Conservation (phyloP, 2,888 invertebrate genomes). For the Didymodactylos carnosus region DNA sequence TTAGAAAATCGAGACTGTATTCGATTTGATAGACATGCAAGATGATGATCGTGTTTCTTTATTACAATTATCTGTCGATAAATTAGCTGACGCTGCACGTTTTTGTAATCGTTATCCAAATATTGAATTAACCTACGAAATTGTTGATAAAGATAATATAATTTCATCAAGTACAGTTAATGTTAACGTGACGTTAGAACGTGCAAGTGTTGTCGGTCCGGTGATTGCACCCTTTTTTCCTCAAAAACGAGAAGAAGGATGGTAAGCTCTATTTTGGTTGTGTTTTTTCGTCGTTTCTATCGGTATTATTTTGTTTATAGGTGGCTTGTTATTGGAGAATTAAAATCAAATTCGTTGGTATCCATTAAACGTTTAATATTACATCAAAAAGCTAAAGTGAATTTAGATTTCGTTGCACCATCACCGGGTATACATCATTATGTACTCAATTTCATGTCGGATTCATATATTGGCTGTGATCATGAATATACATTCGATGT, state of each 20-base stretch:
- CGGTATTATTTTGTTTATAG: too few relatives aligned
- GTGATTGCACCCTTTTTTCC: conserved; percentile 97
- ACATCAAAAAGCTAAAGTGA: conserved; percentile 68
- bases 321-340: conserved; percentile 98
- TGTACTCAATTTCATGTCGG: conserved; percentile 94
- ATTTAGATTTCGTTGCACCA: conserved; percentile 79
- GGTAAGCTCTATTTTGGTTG: too few relatives aligned
- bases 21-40: conserved; percentile 84
- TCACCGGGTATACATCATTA: conserved; percentile 59
- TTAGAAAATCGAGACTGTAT: conserved; percentile 62
- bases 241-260: conserved; percentile 43
- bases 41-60: conserved; percentile 58
- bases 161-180: conserved; percentile 47
- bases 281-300: too few relatives aligned
- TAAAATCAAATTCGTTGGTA: conserved; percentile 70
- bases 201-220: conserved; percentile 84
- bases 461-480: conserved; percentile 94
- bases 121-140: conserved; percentile 80
- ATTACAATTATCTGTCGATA: conserved; percentile 44
- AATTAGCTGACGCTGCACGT: conserved; percentile 90
- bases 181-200: conserved; percentile 69
- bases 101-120: conserved; percentile 98
- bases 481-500: conserved; percentile 77
- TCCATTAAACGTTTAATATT: conserved; percentile 89
- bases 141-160: conserved; percentile 38